Percentiles rank a stretch among this genome's conserved stretches.
Conservation (phyloP, 1,140 invertebrate species). For the Drosophila rufa region DNA sequence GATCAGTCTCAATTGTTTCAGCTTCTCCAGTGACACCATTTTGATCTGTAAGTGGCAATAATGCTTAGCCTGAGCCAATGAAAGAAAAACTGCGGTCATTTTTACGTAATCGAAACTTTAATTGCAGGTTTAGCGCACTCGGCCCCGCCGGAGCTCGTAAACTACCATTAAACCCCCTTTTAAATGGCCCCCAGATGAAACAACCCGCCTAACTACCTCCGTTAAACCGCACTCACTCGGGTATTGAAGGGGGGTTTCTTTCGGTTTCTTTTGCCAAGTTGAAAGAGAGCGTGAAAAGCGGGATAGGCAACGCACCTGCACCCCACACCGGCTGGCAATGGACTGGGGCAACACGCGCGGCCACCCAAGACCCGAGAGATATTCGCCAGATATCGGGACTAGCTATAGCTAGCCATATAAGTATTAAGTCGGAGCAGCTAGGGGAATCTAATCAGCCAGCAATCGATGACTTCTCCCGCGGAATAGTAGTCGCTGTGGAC, state of each 20-base stretch:
- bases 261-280: constrained; percentile 1
- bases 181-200: constrained; percentile 10
- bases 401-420: constrained; percentile 9
- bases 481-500: constrained; percentile 20
- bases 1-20: constrained; percentile 85
- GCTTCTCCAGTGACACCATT: constrained; percentile 66
- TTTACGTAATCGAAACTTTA: constrained; percentile 51
- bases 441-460: constrained; percentile 42
- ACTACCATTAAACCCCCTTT: background rate
- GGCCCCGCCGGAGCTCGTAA: background rate
- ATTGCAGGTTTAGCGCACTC: constrained; percentile 18
- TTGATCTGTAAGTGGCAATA: constrained; percentile 33
- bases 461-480: constrained; percentile 35
- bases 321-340: constrained; percentile 33
- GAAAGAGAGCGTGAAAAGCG: constrained; percentile 30
- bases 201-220: constrained; percentile 1
- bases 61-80: constrained; percentile 10
- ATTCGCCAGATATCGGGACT: constrained; percentile 28
- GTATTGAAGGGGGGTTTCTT: background rate
- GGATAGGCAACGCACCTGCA: constrained; percentile 21
- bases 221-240: constrained; percentile 5
- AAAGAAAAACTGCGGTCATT: background rate
- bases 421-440: background rate
- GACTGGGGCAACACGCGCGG: constrained; percentile 29
- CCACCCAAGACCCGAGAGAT: constrained; percentile 9